Conservation (phyloP, 2,797 vertebrate genomes). For the Pteropus rufus region DNA sequence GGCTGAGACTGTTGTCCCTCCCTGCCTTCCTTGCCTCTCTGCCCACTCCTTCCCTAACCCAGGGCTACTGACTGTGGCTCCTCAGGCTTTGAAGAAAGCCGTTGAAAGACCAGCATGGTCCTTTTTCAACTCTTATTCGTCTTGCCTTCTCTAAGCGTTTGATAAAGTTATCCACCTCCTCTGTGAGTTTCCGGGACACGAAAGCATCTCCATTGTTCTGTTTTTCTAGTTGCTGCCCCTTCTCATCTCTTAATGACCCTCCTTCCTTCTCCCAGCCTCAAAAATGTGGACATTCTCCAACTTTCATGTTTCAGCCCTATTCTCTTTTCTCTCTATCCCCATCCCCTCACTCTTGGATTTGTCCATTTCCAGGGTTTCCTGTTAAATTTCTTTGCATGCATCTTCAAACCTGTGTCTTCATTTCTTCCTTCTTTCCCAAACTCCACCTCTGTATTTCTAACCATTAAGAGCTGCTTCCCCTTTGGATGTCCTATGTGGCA, state of each 20-base stretch:
- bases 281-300: background rate
- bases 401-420: background rate
- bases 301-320: background rate
- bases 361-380: background rate
- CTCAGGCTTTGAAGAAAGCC: background rate
- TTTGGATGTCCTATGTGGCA: background rate
- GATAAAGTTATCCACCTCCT: background rate
- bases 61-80: background rate
- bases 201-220: background rate
- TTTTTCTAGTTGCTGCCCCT: background rate
- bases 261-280: background rate
- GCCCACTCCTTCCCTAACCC: background rate
- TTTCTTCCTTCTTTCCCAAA: background rate
- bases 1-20: background rate
- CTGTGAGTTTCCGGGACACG: background rate
- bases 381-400: background rate
- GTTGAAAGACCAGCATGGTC: background rate
- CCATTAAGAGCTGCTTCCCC: background rate
- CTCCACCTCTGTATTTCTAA: background rate
- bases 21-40: background rate
- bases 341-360: background rate
- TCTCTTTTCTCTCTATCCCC: background rate
- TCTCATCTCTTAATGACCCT: background rate
- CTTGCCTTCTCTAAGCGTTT: background rate
- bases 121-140: background rate